These are phyloP conservation scores for Passer domesticus DNA, from an alignment of 2,113 vertebrate species.

Conservation along the genomic window DNA sequence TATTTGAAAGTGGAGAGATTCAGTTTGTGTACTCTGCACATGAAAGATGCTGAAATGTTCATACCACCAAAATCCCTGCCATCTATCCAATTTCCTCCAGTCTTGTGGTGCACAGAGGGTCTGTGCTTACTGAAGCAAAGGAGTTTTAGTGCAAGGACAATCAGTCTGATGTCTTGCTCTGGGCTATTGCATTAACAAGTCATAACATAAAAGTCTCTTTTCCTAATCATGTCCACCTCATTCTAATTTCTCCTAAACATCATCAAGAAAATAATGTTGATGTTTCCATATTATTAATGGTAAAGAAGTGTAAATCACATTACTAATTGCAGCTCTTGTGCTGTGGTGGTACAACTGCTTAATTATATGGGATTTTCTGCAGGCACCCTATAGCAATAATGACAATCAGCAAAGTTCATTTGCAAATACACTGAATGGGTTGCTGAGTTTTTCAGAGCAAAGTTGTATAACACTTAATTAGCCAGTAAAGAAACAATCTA, in stretches of 20 bases:
- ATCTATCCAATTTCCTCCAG: slow-evolving; percentile 57
- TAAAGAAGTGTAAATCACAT: slow-evolving; percentile 38
- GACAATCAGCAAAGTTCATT: slow-evolving; percentile 2
- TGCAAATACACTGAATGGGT: not conserved
- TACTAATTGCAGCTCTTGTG: slow-evolving; percentile 3
- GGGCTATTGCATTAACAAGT: slow-evolving; percentile 57
- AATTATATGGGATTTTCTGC: slow-evolving; percentile 17
- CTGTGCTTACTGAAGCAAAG: slow-evolving; percentile 66
- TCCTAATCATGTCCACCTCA: slow-evolving; percentile 35
- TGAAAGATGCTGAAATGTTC: slow-evolving; percentile 59
- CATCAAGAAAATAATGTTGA: slow-evolving; percentile 27
- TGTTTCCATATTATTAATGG: slow-evolving; percentile 35
- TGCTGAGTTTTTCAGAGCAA: slow-evolving; percentile 17
- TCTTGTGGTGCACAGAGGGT: slow-evolving; percentile 30
- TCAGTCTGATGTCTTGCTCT: slow-evolving; percentile 53
- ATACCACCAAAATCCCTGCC: slow-evolving; percentile 58
- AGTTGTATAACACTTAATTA: slow-evolving; percentile 22
- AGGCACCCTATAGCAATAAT: slow-evolving; percentile 35
- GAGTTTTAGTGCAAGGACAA: slow-evolving; percentile 58
- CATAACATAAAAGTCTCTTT: slow-evolving; percentile 39
- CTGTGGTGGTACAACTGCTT: not conserved
- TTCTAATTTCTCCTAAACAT: slow-evolving; percentile 49
- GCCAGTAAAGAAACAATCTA: slow-evolving; percentile 24
- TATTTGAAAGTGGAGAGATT: slow-evolving; percentile 63
- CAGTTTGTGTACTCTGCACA: slow-evolving; percentile 66